Percentiles rank a stretch among this genome's conserved stretches.
Conservation (phyloP, 2,797 vertebrate species). For the Sebastes baramenuke region DNA sequence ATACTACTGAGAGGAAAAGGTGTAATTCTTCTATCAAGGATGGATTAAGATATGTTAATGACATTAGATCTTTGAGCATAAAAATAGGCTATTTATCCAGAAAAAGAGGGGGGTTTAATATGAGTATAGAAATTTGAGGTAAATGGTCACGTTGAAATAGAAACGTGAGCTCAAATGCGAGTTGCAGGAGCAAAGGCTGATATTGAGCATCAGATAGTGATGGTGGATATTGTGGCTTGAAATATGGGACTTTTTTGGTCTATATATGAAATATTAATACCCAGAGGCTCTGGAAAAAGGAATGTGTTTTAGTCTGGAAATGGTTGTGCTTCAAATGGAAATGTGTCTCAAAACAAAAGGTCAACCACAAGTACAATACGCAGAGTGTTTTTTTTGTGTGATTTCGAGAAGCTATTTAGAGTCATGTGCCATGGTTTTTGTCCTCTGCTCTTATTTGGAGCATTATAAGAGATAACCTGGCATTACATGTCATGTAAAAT, state of each 20-base stretch:
- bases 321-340: constrained; percentile 29
- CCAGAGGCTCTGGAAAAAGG: neutral
- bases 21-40: neutral
- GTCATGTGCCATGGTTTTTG: neutral
- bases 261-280: constrained; percentile 51
- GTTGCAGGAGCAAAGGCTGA: neutral
- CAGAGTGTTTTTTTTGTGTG: neutral
- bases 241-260: constrained; percentile 4
- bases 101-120: neutral
- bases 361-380: constrained; percentile 23
- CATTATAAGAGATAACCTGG: neutral
- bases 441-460: neutral
- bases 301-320: constrained; percentile 22
- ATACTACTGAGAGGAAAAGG: neutral
- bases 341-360: constrained; percentile 25
- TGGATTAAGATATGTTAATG: neutral
- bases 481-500: neutral
- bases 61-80: neutral
- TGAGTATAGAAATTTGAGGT: neutral
- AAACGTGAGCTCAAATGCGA: neutral
- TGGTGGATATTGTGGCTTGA: neutral
- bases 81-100: neutral
- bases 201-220: neutral
- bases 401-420: neutral
- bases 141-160: neutral